Evolutionary conservation across 2,797 vertebrate species (phyloP).

Genomic region (Chiroxiphia lanceolata): DNA sequence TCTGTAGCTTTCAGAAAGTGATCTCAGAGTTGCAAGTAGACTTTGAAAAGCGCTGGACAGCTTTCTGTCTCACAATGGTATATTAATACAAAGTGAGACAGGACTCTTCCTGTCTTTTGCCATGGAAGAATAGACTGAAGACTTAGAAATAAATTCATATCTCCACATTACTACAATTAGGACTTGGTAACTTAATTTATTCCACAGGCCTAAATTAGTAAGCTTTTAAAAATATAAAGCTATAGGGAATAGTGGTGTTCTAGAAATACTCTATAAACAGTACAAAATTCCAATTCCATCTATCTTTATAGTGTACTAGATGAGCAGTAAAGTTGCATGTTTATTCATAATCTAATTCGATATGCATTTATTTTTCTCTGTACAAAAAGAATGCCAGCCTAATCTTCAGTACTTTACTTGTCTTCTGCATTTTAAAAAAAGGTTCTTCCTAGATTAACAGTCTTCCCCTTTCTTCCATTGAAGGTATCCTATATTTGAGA

Average conservation of each 20-base stretch:
- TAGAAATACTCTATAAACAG: neutral
- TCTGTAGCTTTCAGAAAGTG: neutral
- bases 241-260: neutral
- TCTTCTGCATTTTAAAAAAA: neutral
- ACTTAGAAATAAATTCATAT: neutral
- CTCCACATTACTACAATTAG: neutral
- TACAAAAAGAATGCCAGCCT: neutral
- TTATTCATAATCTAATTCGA: neutral
- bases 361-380: neutral
- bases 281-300: neutral
- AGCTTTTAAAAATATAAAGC: neutral
- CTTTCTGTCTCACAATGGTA: neutral
- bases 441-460: neutral
- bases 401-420: neutral
- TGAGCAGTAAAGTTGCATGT: neutral
- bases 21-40: neutral
- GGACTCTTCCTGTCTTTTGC: neutral
- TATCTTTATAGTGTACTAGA: neutral
- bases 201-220: neutral
- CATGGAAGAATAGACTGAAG: neutral
- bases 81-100: neutral
- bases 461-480: slow-evolving; percentile 10
- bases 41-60: neutral
- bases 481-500: slow-evolving; percentile 99
- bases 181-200: neutral